Percentiles rank a stretch among this genome's conserved stretches.
Evolutionary conservation across 2,888 invertebrate species (phyloP).

Genomic region (Caradrina clavipalpis): DNA sequence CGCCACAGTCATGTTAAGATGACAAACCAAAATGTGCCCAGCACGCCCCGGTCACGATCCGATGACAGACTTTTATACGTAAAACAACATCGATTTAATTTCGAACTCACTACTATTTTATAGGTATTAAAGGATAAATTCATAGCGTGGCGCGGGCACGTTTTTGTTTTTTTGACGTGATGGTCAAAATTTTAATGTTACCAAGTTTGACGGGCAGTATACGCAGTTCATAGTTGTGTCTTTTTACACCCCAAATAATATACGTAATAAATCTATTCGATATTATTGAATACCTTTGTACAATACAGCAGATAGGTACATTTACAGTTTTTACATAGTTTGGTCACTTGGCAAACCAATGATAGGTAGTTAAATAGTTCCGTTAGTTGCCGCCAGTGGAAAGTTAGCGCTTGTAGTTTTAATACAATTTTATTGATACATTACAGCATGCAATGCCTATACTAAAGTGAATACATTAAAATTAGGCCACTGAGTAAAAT

Average conservation of each 20-base stretch:
- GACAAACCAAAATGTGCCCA: too few species aligned
- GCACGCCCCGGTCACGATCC: too few species aligned
- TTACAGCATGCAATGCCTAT: background rate
- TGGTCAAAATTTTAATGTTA: too few species aligned
- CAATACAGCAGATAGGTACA: conserved; percentile 26
- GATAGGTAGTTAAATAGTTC: conserved; percentile 10
- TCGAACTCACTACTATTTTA: too few species aligned
- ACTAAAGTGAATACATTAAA: conserved; percentile 3
- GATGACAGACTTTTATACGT: too few species aligned
- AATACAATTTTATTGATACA: background rate
- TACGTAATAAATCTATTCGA: conserved; percentile 16
- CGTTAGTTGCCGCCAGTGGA: conserved; percentile 1
- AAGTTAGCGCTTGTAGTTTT: conserved; percentile 1
- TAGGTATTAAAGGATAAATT: too few species aligned
- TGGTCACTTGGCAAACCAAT: conserved; percentile 14
- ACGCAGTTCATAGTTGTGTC: too few species aligned
- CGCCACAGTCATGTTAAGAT: too few species aligned
- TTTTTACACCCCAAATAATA: background rate
- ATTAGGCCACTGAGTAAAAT: conserved; percentile 29
- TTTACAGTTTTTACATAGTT: conserved; percentile 37
- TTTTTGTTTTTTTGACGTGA: too few species aligned
- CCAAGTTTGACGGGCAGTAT: too few species aligned
- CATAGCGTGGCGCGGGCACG: too few species aligned
- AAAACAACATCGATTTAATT: too few species aligned
- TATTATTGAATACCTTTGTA: conserved; percentile 49